These are phyloP conservation scores for Drosophila cardini DNA, from an alignment of 1,140 invertebrate genomes.

Conservation along the genomic window DNA sequence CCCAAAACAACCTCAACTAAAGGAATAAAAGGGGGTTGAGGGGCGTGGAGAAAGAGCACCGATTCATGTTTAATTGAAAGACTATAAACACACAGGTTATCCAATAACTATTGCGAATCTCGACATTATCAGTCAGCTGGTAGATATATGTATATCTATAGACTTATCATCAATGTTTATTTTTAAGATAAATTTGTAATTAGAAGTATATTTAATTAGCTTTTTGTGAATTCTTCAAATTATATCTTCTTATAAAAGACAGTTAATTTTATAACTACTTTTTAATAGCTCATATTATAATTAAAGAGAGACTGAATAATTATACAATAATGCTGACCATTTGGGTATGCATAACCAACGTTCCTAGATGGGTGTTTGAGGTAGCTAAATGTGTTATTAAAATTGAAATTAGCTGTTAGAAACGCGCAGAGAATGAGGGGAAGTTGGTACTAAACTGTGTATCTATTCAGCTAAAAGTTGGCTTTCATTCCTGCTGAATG, in stretches of 20 bases:
- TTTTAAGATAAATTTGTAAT: too few species aligned
- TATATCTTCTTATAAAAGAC: neutral
- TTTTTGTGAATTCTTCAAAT: too few species aligned
- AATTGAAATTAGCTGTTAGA: constrained; percentile 15
- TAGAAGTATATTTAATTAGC: too few species aligned
- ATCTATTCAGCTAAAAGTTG: constrained; percentile 29
- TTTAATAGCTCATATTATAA: constrained; percentile 16
- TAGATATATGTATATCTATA: neutral
- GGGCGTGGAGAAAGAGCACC: neutral
- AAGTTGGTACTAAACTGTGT: constrained; percentile 13
- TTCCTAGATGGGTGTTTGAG: neutral
- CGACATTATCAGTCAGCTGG: neutral
- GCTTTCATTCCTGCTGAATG: constrained; percentile 9
- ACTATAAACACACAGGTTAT: constrained; percentile 21
- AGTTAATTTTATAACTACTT: constrained; percentile 4
- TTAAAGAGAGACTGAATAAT: constrained; percentile 16
- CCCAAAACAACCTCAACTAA: neutral
- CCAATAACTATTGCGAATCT: constrained; percentile 27
- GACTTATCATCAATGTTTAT: neutral
- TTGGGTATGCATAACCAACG: constrained; percentile 6
- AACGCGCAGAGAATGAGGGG: neutral
- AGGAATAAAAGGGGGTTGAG: neutral
- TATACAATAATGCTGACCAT: constrained; percentile 24
- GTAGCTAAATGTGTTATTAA: constrained; percentile 24
- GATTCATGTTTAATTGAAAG: constrained; percentile 25